These are phyloP conservation scores for Ischnura elegans DNA, from an alignment of 2,888 invertebrate genomes.

Conservation along the genomic window DNA sequence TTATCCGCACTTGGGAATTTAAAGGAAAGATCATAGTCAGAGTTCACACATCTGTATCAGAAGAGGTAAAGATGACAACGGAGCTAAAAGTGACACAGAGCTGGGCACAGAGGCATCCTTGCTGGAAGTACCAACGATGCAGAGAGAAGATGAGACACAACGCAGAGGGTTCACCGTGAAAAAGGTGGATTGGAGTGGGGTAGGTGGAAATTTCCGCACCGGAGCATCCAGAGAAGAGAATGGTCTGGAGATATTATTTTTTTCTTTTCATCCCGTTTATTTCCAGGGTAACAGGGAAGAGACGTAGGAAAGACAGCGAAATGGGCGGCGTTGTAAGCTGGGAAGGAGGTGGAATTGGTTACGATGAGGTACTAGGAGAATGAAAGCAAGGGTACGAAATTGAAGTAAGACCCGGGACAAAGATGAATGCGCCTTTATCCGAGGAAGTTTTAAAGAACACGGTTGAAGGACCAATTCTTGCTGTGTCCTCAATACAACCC, in stretches of 20 bases:
- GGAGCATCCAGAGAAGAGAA: not conserved
- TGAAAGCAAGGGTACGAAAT: constrained; percentile 27
- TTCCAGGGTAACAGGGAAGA: not conserved
- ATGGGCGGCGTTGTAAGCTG: not conserved
- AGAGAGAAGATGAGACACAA: not conserved
- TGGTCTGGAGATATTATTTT: not conserved
- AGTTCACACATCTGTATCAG: not conserved
- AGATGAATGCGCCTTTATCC: constrained; percentile 65
- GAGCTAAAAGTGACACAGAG: not conserved
- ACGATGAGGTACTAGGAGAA: not conserved
- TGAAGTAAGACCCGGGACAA: constrained; percentile 56
- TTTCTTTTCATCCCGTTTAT: constrained; percentile 18
- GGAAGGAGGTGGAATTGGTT: not conserved
- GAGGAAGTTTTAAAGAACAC: constrained; percentile 52
- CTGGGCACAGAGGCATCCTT: too few relatives aligned
- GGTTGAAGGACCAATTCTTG: constrained; percentile 55
- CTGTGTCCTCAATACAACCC: constrained; percentile 42
- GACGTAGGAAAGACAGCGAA: not conserved
- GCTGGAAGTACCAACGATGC: too few relatives aligned
- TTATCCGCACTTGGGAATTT: not conserved
- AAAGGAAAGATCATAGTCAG: not conserved
- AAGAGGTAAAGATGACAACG: not conserved
- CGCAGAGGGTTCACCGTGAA: not conserved
- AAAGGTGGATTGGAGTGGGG: not conserved
- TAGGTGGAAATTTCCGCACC: not conserved